phyloP scores from a whole-genome alignment of 1,140 invertebrate species.

The Tetraneura akinire region DNA sequence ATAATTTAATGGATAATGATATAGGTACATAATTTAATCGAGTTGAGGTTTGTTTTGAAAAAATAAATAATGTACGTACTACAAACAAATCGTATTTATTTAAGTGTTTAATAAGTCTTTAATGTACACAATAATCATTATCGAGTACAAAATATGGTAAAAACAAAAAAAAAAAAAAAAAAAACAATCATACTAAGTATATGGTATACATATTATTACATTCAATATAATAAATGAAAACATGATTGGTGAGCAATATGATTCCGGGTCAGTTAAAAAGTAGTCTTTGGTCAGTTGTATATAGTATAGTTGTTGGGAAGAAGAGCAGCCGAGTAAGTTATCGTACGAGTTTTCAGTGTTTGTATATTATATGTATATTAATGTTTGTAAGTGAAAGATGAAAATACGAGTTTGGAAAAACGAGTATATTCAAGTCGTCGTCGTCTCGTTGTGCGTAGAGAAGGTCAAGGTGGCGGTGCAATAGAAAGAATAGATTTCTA shows the following conservation, averaged over 20 bases:
- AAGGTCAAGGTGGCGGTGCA: slow-evolving; percentile 29
- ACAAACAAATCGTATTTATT: slow-evolving; percentile 39
- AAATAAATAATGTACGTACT: not conserved
- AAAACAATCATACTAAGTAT: not conserved
- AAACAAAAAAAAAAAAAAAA: slow-evolving; percentile 1
- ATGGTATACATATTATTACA: not conserved
- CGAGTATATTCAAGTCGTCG: not conserved
- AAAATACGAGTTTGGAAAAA: not conserved
- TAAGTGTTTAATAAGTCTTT: not conserved
- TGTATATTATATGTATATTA: not conserved
- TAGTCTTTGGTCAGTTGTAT: slow-evolving; percentile 10
- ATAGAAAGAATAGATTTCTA: slow-evolving; percentile 40
- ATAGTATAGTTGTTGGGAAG: not conserved
- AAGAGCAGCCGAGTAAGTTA: not conserved
- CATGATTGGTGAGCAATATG: not conserved
- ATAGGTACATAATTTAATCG: not conserved
- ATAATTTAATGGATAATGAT: not conserved
- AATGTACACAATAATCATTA: not conserved
- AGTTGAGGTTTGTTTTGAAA: not conserved
- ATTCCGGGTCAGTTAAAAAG: slow-evolving; percentile 16
- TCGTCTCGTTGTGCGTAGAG: not conserved
- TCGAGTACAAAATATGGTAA: not conserved
- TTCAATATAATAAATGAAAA: slow-evolving; percentile 38
- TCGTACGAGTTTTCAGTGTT: not conserved
- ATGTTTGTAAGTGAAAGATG: not conserved